A percentile compares a stretch with the other conserved stretches of the same genome.
Conservation (phyloP, 2,888 invertebrate species). For the Yponomeuta cagnagella region DNA sequence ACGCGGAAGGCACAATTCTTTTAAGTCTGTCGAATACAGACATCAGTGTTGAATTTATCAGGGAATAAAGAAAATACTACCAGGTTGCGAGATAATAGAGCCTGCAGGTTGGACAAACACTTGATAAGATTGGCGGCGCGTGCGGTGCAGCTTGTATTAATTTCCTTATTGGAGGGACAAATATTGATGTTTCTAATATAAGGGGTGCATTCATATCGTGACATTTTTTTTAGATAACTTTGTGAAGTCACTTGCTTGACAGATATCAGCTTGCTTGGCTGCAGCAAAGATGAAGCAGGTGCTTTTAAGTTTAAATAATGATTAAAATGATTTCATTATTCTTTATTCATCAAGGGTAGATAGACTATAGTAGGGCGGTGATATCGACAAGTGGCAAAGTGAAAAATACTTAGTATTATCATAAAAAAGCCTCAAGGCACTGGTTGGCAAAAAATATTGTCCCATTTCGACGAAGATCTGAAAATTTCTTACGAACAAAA, state of each 20-base stretch:
- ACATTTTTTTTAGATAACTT: slow-evolving; percentile 2
- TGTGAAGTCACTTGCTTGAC: not conserved
- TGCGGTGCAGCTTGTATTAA: slow-evolving; percentile 35
- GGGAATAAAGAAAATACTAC: not conserved
- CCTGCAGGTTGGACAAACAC: slow-evolving; percentile 30
- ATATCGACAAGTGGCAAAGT: too few relatives aligned
- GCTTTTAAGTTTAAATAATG: not conserved
- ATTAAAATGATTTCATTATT: not conserved
- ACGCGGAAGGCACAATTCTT: not conserved
- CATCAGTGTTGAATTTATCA: slow-evolving; percentile 7
- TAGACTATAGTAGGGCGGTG: too few relatives aligned
- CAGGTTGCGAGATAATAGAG: slow-evolving; percentile 13
- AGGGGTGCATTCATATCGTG: not conserved
- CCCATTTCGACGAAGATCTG: slow-evolving; percentile 52
- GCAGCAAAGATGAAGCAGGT: not conserved
- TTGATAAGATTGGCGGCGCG: slow-evolving; percentile 37
- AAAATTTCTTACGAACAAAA: slow-evolving; percentile 52
- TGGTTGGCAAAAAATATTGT: slow-evolving; percentile 28
- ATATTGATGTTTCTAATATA: slow-evolving; percentile 33
- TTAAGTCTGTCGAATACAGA: slow-evolving; percentile 1
- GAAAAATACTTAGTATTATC: too few relatives aligned
- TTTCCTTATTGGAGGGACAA: slow-evolving; percentile 47
- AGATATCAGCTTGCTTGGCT: slow-evolving; percentile 4
- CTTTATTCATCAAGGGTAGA: too few relatives aligned
- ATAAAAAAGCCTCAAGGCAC: not conserved